These are phyloP conservation scores for Gisinianus flammeolus DNA, from an alignment of 2,888 invertebrate species.

Conservation along the genomic window DNA sequence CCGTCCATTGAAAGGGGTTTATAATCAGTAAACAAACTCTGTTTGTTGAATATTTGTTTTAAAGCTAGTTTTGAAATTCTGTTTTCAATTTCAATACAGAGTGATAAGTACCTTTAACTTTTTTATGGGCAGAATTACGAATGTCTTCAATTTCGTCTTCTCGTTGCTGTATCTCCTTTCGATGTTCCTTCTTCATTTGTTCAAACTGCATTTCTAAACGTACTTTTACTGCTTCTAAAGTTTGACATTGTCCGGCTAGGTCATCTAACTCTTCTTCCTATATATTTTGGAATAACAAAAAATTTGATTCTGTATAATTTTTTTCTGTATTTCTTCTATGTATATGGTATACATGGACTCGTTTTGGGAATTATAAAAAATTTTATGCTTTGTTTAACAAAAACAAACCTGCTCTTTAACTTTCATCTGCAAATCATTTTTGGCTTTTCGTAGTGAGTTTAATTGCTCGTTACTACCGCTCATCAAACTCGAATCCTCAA, in stretches of 20 bases:
- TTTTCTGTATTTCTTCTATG: too few relatives aligned
- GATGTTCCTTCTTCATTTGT: slow-evolving; percentile 87
- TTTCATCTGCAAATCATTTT: slow-evolving; percentile 85
- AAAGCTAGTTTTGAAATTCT: background rate
- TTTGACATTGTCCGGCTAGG: slow-evolving; percentile 85
- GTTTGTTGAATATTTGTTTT: background rate
- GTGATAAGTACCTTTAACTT: slow-evolving; percentile 73
- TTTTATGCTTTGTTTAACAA: background rate
- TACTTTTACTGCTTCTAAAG: slow-evolving; percentile 90
- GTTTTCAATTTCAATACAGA: background rate
- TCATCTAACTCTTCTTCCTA: slow-evolving; percentile 95
- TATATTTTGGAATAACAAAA: background rate
- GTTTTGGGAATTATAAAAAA: too few relatives aligned
- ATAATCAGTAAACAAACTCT: too few relatives aligned
- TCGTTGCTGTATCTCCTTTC: slow-evolving; percentile 85
- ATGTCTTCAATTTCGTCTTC: slow-evolving; percentile 95
- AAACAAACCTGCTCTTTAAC: slow-evolving; percentile 66
- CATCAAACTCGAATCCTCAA: slow-evolving; percentile 82
- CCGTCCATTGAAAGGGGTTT: background rate
- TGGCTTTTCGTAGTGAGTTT: slow-evolving; percentile 78
- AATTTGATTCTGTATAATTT: too few relatives aligned
- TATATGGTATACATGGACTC: too few relatives aligned
- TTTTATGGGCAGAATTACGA: slow-evolving; percentile 87
- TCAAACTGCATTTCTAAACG: slow-evolving; percentile 93
- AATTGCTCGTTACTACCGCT: slow-evolving; percentile 86